Percentiles rank a stretch among this genome's conserved stretches.
Evolutionary conservation across 2,113 vertebrate genomes (phyloP).

Genomic region (Vulpes lagopus): DNA sequence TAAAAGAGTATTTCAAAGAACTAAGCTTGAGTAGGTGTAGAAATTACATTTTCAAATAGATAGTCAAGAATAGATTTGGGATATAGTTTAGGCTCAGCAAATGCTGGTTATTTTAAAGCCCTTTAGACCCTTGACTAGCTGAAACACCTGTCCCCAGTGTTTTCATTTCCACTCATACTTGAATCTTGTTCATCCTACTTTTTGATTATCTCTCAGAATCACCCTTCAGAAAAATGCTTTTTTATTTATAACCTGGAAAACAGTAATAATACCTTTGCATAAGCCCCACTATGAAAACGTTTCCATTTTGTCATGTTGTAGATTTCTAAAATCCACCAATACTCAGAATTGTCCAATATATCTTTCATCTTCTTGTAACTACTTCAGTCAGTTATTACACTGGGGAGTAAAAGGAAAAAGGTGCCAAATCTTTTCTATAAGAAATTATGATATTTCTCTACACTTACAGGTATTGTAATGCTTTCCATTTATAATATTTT

Average conservation of each 20-base stretch:
- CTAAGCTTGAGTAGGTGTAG: not conserved
- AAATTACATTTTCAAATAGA: constrained; percentile 33
- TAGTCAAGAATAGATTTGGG: not conserved
- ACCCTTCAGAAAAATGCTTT: not conserved
- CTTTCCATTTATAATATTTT: not conserved
- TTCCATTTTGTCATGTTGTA: not conserved
- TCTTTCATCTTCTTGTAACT: not conserved
- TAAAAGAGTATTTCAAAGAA: constrained; percentile 1
- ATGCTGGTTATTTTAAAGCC: not conserved
- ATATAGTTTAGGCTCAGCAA: not conserved
- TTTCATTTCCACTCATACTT: not conserved
- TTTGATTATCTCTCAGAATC: not conserved
- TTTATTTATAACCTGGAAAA: not conserved
- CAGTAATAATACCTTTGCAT: not conserved
- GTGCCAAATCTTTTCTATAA: not conserved
- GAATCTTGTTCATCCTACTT: not conserved
- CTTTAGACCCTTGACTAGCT: not conserved
- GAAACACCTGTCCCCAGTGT: not conserved
- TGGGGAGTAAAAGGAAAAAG: not conserved
- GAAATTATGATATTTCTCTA: constrained; percentile 10
- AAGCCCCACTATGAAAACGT: not conserved
- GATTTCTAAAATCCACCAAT: not conserved
- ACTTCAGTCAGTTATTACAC: not conserved
- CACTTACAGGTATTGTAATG: not conserved
- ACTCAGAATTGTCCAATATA: not conserved